phyloP scores from a whole-genome alignment of 2,113 vertebrate species.

The Hiodon tergisus region DNA sequence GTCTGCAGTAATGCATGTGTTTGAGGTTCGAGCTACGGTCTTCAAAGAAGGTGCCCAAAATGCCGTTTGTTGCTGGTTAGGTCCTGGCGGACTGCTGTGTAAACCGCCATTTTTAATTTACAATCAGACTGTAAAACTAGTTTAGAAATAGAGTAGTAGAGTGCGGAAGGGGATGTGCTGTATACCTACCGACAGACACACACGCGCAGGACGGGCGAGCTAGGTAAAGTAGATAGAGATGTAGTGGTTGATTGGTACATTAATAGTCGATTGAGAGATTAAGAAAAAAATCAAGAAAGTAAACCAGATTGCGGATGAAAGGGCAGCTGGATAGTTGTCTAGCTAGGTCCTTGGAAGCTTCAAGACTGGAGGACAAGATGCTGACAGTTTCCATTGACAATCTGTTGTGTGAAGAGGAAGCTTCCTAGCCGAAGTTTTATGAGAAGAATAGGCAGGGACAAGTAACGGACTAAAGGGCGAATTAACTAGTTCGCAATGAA shows the following conservation, averaged over 20 bases:
- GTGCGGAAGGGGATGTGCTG: not conserved
- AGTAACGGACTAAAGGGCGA: not conserved
- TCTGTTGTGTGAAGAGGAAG: not conserved
- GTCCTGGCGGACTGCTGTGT: slow-evolving; percentile 54
- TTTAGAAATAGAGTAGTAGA: slow-evolving; percentile 19
- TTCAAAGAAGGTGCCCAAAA: not conserved
- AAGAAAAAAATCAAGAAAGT: not conserved
- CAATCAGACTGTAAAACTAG: slow-evolving; percentile 49
- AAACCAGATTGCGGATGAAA: slow-evolving; percentile 11
- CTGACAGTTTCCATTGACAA: slow-evolving; percentile 20
- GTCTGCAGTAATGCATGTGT: not conserved
- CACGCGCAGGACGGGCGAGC: not conserved
- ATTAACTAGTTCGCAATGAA: not conserved
- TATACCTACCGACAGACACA: slow-evolving; percentile 19
- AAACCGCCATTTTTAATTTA: slow-evolving; percentile 77
- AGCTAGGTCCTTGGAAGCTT: no score
- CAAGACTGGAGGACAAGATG: no score
- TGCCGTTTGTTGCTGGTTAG: slow-evolving; percentile 29
- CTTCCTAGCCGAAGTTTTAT: no score
- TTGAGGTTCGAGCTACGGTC: not conserved
- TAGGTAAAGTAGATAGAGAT: no score
- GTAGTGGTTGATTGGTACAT: no score
- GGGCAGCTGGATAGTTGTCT: not conserved
- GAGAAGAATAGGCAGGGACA: not conserved
- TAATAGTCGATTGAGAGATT: not conserved